Conservation (phyloP, 2,113 vertebrate species). For the Petroica traversi region DNA sequence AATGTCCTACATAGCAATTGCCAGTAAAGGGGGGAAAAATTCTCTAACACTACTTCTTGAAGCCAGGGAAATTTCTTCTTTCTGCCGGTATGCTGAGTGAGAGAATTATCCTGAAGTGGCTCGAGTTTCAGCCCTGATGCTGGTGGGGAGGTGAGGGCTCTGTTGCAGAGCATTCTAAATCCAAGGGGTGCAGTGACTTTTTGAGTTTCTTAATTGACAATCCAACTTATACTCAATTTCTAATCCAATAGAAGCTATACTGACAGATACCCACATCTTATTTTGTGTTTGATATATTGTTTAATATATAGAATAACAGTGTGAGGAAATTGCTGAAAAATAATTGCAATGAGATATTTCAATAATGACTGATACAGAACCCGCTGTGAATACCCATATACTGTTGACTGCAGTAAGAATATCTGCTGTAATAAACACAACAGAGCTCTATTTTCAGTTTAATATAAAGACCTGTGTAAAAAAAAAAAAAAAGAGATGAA, state of each 20-base stretch:
- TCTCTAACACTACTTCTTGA: neutral
- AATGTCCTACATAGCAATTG: conserved; percentile 60
- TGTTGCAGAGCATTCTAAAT: neutral
- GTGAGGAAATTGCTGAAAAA: conserved; percentile 39
- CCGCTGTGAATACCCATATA: conserved; percentile 11
- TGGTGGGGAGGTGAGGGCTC: conserved; percentile 3
- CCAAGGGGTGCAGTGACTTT: neutral
- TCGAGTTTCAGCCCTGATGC: neutral
- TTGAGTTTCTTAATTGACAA: neutral
- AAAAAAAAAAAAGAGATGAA: neutral
- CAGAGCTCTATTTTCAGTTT: conserved; percentile 27
- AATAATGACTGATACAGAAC: neutral
- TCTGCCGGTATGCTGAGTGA: neutral
- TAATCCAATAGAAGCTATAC: neutral
- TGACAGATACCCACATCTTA: neutral
- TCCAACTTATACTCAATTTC: neutral
- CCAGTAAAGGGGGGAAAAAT: neutral
- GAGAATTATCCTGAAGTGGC: conserved; percentile 9
- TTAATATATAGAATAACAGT: conserved; percentile 1
- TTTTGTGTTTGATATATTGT: neutral
- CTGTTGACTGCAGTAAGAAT: conserved; percentile 31
- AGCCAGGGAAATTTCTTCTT: conserved; percentile 17
- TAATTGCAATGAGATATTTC: conserved; percentile 34
- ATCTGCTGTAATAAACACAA: conserved; percentile 33
- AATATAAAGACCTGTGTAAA: conserved; percentile 36